Percentiles rank a stretch among this genome's conserved stretches.
Conservation (phyloP, 2,797 vertebrate genomes). For the Ceyx erithaca region DNA sequence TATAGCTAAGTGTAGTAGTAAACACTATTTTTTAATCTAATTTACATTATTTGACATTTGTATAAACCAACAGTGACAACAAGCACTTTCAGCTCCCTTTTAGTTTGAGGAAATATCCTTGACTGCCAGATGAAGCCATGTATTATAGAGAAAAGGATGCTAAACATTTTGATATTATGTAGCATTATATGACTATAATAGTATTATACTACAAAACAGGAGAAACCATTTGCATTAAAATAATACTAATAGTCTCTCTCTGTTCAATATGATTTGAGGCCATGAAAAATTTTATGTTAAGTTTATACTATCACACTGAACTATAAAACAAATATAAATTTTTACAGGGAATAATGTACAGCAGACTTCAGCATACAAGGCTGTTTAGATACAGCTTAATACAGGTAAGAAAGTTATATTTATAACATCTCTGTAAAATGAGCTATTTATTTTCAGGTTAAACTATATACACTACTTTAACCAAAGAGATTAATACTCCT, state of each 20-base stretch:
- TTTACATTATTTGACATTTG: neutral
- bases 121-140: neutral
- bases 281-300: neutral
- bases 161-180: neutral
- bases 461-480: neutral
- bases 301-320: neutral
- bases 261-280: conserved; percentile 57
- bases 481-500: neutral
- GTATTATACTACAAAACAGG: neutral
- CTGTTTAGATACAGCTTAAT: neutral
- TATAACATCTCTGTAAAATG: neutral
- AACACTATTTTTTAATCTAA: neutral
- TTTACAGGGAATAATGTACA: neutral
- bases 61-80: neutral
- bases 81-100: neutral
- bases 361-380: neutral
- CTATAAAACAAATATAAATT: neutral
- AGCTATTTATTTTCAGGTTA: neutral
- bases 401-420: neutral
- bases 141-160: neutral
- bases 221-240: neutral
- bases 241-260: conserved; percentile 23
- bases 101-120: neutral
- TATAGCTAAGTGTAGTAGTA: neutral
- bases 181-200: neutral